phyloP scores from a whole-genome alignment of 2,797 vertebrate genomes.

The Poecile montanus region DNA sequence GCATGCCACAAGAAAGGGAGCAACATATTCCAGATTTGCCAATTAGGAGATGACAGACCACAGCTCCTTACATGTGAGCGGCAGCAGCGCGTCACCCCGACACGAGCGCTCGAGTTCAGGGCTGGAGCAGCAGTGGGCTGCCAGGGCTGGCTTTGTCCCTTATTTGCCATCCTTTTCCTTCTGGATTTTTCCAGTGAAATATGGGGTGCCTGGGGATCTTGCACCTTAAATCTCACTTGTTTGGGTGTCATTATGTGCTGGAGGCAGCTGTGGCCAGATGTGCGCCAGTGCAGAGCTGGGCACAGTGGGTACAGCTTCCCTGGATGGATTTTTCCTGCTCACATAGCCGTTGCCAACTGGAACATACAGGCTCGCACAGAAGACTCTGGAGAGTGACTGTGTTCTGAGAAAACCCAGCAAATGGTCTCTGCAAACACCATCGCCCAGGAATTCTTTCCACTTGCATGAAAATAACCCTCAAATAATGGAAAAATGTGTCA shows the following conservation, averaged over 20 bases:
- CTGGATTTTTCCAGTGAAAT: rapidly evolving
- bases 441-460: neutral
- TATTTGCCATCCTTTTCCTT: neutral
- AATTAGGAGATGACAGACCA: neutral
- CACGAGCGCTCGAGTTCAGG: rapidly evolving
- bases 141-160: rapidly evolving
- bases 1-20: neutral
- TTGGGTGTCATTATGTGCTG: rapidly evolving
- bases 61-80: neutral
- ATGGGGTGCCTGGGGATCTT: rapidly evolving
- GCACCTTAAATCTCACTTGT: neutral
- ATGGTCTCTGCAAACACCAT: neutral
- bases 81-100: rapidly evolving
- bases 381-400: neutral
- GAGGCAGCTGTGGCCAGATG: neutral
- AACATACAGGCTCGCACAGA: neutral
- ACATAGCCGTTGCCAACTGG: neutral
- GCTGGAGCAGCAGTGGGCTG: neutral
- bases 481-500: constrained; percentile 21
- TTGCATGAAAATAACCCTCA: constrained; percentile 9
- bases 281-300: neutral
- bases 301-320: rapidly evolving
- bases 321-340: neutral
- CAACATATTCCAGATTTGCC: neutral
- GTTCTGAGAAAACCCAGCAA: neutral